Evolutionary conservation across 1,140 invertebrate species (phyloP).

Genomic region (Drosophila littoralis): DNA sequence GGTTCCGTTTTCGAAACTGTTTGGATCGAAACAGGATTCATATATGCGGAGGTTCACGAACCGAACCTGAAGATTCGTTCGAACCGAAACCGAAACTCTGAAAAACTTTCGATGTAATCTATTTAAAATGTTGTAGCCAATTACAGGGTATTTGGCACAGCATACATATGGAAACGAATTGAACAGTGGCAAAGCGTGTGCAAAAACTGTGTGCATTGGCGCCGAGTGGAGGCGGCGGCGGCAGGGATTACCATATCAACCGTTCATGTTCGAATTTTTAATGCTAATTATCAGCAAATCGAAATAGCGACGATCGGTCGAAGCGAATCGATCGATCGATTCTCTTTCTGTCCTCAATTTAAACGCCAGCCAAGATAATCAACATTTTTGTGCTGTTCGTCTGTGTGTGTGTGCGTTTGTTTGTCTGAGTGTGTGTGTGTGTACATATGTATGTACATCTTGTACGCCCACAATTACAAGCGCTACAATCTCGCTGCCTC

Average conservation of each 20-base stretch:
- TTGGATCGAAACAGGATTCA: too few relatives aligned
- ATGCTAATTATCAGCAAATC: constrained; percentile 24
- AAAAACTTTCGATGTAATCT: too few relatives aligned
- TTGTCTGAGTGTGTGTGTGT: neutral
- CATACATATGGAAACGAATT: neutral
- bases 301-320: constrained; percentile 9
- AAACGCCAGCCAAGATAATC: neutral
- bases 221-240: neutral
- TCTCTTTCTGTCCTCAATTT: constrained; percentile 2
- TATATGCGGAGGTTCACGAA: too few relatives aligned
- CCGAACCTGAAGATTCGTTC: too few relatives aligned
- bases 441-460: neutral
- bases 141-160: neutral
- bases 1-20: too few relatives aligned
- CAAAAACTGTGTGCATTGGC: neutral
- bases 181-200: neutral
- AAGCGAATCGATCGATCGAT: constrained; percentile 4
- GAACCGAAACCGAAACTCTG: too few relatives aligned
- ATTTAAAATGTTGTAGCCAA: neutral
- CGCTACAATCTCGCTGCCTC: neutral
- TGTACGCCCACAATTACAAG: constrained; percentile 7
- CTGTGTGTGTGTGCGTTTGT: neutral
- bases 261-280: constrained; percentile 1
- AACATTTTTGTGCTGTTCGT: neutral
- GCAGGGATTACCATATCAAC: constrained; percentile 4